Evolutionary conservation across 2,888 invertebrate genomes (phyloP).

Genomic region (Hyposoter dolosus): DNA sequence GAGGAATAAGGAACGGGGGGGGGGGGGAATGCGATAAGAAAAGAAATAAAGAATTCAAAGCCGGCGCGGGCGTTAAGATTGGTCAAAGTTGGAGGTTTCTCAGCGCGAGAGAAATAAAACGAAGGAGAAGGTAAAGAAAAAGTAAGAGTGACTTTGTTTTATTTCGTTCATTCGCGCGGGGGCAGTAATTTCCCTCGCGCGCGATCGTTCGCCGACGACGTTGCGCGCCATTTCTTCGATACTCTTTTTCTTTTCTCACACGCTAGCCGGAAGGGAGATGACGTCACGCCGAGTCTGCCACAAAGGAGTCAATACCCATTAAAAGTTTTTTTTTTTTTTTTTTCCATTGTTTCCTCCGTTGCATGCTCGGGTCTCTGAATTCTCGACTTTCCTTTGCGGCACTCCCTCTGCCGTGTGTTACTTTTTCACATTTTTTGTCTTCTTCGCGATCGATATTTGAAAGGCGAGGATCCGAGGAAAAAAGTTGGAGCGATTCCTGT

Average conservation of each 20-base stretch:
- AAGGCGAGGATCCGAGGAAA: neutral
- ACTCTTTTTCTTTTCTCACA: neutral
- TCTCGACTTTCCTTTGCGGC: neutral
- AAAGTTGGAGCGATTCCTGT: too few species aligned
- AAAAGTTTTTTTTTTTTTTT: constrained; percentile 20
- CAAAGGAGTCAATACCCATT: constrained; percentile 16
- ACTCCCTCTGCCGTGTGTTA: too few species aligned
- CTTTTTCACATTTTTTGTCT: too few species aligned
- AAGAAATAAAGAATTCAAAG: constrained; percentile 31
- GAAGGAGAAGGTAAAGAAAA: neutral
- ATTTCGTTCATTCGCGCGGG: constrained; percentile 1
- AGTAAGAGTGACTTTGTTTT: neutral
- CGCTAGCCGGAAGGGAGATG: neutral
- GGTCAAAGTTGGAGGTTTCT: constrained; percentile 28
- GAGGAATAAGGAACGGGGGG: constrained; percentile 32
- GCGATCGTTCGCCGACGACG: too few species aligned
- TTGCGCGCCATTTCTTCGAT: too few species aligned
- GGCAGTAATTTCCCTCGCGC: too few species aligned
- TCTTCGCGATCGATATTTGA: too few species aligned
- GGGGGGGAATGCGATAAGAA: constrained; percentile 16
- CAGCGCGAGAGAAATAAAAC: neutral
- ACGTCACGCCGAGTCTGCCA: constrained; percentile 9
- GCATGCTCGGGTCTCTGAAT: neutral
- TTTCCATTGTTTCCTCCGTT: constrained; percentile 3
- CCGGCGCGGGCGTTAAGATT: neutral